Evolutionary conservation across 2,888 invertebrate species (phyloP).

Genomic region (Drosophila falleni): DNA sequence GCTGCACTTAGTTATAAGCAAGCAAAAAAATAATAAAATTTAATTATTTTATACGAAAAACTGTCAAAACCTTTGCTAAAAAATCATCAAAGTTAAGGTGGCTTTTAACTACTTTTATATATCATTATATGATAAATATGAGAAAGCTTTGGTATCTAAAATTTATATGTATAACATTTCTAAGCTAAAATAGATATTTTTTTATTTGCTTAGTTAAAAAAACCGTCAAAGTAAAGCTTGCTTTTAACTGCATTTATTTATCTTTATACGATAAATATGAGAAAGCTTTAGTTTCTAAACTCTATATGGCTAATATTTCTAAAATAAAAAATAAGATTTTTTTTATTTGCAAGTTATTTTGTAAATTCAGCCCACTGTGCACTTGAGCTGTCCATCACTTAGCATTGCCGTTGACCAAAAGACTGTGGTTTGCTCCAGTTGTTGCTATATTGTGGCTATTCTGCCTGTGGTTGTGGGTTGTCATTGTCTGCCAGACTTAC

Average conservation of each 20-base stretch:
- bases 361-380: constrained; percentile 28
- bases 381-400: constrained; percentile 22
- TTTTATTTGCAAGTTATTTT: neutral
- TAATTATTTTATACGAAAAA: too few relatives aligned
- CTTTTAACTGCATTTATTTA: neutral
- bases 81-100: too few relatives aligned
- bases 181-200: neutral
- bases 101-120: too few relatives aligned
- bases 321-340: neutral
- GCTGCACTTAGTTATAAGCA: neutral
- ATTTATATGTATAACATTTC: too few relatives aligned
- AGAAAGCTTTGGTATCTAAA: too few relatives aligned
- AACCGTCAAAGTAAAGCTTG: neutral
- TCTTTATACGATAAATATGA: too few relatives aligned
- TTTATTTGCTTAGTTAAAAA: neutral
- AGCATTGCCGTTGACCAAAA: constrained; percentile 30
- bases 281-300: too few relatives aligned
- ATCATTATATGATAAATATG: too few relatives aligned
- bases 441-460: constrained; percentile 10
- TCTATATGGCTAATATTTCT: too few relatives aligned
- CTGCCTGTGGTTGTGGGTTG: constrained; percentile 43
- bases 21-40: too few relatives aligned
- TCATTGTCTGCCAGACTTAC: constrained; percentile 13
- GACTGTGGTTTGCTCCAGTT: constrained; percentile 40
- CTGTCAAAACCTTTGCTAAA: too few relatives aligned